Conservation (phyloP, 1,140 invertebrate species). For the Delia radicum region DNA sequence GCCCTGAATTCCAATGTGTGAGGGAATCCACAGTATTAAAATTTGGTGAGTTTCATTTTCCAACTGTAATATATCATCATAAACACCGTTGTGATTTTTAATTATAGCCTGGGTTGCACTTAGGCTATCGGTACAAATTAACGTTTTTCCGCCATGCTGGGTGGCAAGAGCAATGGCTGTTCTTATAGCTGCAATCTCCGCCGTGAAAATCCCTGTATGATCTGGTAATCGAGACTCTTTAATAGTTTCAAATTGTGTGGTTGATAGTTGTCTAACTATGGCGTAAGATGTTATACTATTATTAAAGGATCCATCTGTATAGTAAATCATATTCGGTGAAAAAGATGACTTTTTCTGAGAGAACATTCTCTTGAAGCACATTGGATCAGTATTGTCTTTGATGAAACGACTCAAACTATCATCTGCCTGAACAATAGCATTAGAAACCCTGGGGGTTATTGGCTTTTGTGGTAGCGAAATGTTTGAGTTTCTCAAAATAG, state of each 20-base stretch:
- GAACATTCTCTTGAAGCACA: not conserved
- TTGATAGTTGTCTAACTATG: not conserved
- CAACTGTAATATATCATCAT: not conserved
- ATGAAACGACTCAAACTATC: not conserved
- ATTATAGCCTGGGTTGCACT: not conserved
- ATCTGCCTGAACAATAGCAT: not conserved
- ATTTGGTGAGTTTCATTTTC: not conserved
- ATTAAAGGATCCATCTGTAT: not conserved
- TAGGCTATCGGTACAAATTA: not conserved
- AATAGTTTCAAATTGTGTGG: not conserved
- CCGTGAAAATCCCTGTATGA: not conserved
- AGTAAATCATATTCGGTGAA: not conserved
- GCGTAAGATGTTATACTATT: not conserved
- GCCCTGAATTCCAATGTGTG: not conserved
- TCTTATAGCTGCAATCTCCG: not conserved
- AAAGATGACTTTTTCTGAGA: not conserved
- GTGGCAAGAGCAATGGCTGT: not conserved
- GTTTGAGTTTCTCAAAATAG: not conserved
- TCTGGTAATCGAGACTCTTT: not conserved
- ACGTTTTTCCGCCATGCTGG: not conserved
- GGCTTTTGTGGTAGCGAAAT: not conserved
- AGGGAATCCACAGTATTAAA: constrained; percentile 11
- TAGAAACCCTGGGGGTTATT: not conserved
- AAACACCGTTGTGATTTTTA: not conserved
- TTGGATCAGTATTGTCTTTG: not conserved